Evolutionary conservation across 2,113 vertebrate species (phyloP).

Genomic region (Entomyzon cyanotis): DNA sequence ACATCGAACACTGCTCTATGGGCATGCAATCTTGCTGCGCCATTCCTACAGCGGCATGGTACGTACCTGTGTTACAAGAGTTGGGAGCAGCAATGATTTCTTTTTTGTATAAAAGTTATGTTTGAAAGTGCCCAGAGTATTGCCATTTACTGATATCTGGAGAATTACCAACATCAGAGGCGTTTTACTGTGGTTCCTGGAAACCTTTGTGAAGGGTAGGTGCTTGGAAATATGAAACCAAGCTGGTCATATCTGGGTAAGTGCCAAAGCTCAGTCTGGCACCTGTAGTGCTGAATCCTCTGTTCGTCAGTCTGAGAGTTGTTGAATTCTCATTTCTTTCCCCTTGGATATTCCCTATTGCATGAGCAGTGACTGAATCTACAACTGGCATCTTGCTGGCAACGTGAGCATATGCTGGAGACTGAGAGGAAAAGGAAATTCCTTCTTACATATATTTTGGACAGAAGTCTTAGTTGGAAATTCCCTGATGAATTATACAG

Average conservation of each 20-base stretch:
- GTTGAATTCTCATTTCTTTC: neutral
- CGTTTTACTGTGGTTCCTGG: neutral
- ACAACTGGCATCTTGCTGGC: neutral
- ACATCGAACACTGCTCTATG: slow-evolving; percentile 91
- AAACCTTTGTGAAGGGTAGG: neutral
- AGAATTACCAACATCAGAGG: neutral
- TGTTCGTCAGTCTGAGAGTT: neutral
- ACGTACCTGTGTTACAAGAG: neutral
- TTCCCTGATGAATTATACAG: neutral
- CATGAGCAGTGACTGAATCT: neutral
- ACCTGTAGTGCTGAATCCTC: neutral
- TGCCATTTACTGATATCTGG: neutral
- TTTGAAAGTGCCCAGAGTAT: neutral
- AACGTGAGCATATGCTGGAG: neutral
- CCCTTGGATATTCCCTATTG: neutral
- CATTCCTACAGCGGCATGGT: slow-evolving; percentile 98
- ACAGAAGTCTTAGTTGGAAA: neutral
- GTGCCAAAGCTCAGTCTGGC: neutral
- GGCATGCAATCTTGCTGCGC: slow-evolving; percentile 90
- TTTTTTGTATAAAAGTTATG: neutral
- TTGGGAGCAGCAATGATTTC: neutral
- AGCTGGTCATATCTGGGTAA: neutral
- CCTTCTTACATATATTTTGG: neutral
- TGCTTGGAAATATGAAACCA: neutral
- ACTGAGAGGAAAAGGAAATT: neutral